Base-by-base conservation (phyloP, 2,797 vertebrate genomes). In the Spheniscus humboldti region DNA sequence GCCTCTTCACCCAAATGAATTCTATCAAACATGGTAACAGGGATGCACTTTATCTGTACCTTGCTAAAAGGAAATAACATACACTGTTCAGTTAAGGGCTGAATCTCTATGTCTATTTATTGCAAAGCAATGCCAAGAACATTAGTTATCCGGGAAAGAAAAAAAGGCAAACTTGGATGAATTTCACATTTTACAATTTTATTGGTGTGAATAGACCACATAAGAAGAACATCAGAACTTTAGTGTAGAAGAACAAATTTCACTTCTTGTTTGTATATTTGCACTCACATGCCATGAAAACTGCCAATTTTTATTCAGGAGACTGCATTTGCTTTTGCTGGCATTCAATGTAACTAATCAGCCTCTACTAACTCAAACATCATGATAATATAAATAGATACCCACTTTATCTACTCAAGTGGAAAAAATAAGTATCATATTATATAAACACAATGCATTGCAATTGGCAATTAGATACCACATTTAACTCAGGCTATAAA, bases 391-490 rank as follows among this genome's bases (percentile, higher is more conserved):
- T 86, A 96, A 96, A 96, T 92, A 95, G 89, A 97, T 97, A 97
- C 76, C 53, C 91, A 96, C 92, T 95, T 97, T 97, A 96, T 79
- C 95, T 96, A 48, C 74, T 96, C 64, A 96, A 95, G 80, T 97
- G 86, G 87, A 96, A 98, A 97, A 97, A 97, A 96, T 95, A 97
- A 95, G 75, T 89, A 96, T 97, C 94, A 88, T 96, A 97, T 96
- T 97, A 95, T 94, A 95, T 97, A 97, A 98, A 97, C 94, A 96
- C 96, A 95, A 96, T 80, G 52, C 77, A 94, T 83, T 96, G 69
- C 60, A 95, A 92, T 94, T 97, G 92, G 95, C 96, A 97, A 96
- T 96, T 96, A 97, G 90, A 96, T 94, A 79, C 86, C 94, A 23
- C 72, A 82, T 97, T 96, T 97, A 96, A 93, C 59, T 92, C 74